Evolutionary conservation across 2,888 invertebrate genomes (phyloP), one percentile per base, ranked within the genome.

Genomic region (Coenonympha arcania): DNA sequence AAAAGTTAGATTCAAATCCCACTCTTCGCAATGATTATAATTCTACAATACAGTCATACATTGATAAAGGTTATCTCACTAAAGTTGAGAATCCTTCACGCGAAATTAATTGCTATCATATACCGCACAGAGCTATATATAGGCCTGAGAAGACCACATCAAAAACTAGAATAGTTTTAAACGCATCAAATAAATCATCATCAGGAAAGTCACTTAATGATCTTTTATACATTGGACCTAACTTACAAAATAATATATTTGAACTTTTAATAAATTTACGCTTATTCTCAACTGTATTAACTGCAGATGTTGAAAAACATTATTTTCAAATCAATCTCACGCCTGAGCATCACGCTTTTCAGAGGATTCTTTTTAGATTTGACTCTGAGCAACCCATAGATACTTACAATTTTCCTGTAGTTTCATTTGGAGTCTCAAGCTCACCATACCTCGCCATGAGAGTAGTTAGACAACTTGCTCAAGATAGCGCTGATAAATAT

Each of bases 291-390:
- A 16, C 45, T 6, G 50, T 46, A n/a, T 3, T 46, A 8, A 39
- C 37, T 5, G 46, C 48, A 6, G 50, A 54, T 18, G 28, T 54
- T n/a, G 48, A 54, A 45, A 51, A 51, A 33, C 50, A 52, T 49
- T 52, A 52, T 34, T 52, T 55, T 41, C 52, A 52, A 40, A 9
- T 52, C 4, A 43, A 48, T 16, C 8, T 48, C 1, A 19, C 30
- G 6, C 20, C 48, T 11, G 30, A 41, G 22, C 42, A 45, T 39
- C 42, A 37, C 11, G 8, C 30, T 5, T 49, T 45, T 34, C 47
- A 50, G 22, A 40, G 50, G 8, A 37, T 50, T 13, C 24, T 50
- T 13, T 50, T 30, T 30, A 26, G 49, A 15, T 50, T 50, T 42
- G 26, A 46, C 20, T 5, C 41, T 15, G 13, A 34, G 13, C 15